Evolutionary conservation across 2,797 vertebrate genomes (phyloP).

Genomic region (Staurois parvus): DNA sequence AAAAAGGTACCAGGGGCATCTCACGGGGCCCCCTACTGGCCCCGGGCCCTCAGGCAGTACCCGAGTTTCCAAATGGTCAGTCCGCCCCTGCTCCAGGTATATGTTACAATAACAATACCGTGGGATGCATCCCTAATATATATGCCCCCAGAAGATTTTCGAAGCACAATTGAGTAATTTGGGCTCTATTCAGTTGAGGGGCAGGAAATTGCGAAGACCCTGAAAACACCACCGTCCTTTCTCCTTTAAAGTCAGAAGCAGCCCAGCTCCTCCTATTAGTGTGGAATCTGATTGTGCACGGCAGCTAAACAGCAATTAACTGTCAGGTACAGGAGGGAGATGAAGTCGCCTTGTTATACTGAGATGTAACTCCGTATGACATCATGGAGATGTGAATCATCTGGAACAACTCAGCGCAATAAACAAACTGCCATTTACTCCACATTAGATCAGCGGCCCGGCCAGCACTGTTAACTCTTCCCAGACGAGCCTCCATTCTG

Average conservation of each 20-base stretch:
- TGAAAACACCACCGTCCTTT: no score
- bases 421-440: constrained; percentile 13
- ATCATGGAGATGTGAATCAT: constrained; percentile 25
- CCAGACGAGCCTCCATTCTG: neutral
- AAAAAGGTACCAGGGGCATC: no score
- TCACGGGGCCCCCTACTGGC: no score
- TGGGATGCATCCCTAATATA: no score
- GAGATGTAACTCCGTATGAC: neutral
- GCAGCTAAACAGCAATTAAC: neutral
- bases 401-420: neutral
- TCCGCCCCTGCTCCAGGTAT: no score
- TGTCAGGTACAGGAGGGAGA: neutral
- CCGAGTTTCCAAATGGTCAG: no score
- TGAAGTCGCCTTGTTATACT: neutral
- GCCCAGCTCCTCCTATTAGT: neutral
- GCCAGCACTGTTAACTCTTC: constrained; percentile 11
- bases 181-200: no score
- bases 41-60: no score
- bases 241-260: neutral
- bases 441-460: neutral
- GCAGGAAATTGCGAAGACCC: no score
- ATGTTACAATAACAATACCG: no score
- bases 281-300: neutral
- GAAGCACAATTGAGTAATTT: no score
- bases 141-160: no score